Evolutionary conservation across 2,113 vertebrate genomes (phyloP).

Genomic region (Tupaia chinensis): DNA sequence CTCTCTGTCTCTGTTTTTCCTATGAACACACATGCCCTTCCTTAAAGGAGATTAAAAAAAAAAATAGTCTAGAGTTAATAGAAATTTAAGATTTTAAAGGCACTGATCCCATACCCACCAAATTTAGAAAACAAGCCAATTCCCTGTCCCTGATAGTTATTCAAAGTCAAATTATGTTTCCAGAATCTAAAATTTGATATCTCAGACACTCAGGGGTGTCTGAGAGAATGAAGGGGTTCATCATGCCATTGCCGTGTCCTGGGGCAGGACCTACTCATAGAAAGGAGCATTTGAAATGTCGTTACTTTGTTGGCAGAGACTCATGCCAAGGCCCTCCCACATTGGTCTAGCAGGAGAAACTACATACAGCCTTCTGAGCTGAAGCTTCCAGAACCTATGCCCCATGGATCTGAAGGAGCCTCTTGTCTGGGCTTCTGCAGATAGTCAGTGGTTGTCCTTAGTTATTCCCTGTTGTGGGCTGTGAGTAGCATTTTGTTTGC

Average conservation of each 20-base stretch:
- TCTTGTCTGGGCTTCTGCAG: background rate
- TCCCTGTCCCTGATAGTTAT: background rate
- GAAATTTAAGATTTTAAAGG: background rate
- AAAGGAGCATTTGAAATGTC: background rate
- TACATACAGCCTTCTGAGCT: background rate
- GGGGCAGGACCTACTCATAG: background rate
- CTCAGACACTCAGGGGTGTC: background rate
- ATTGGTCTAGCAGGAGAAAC: background rate
- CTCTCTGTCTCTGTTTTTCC: too few species aligned
- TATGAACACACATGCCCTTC: too few species aligned
- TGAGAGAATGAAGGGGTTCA: too few species aligned
- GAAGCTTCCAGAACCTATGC: background rate
- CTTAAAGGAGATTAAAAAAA: too few species aligned
- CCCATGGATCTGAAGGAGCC: background rate
- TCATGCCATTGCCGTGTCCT: too few species aligned
- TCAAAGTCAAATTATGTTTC: background rate
- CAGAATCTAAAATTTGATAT: background rate
- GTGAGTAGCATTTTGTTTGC: background rate
- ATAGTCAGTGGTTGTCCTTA: background rate
- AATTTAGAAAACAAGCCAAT: background rate
- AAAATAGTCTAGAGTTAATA: too few species aligned
- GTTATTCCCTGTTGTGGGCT: accelerated
- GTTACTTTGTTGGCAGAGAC: background rate
- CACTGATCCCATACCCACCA: background rate
- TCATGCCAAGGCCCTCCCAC: background rate